phyloP scores from a whole-genome alignment of 2,888 invertebrate species.

The Cosmia trapezina region DNA sequence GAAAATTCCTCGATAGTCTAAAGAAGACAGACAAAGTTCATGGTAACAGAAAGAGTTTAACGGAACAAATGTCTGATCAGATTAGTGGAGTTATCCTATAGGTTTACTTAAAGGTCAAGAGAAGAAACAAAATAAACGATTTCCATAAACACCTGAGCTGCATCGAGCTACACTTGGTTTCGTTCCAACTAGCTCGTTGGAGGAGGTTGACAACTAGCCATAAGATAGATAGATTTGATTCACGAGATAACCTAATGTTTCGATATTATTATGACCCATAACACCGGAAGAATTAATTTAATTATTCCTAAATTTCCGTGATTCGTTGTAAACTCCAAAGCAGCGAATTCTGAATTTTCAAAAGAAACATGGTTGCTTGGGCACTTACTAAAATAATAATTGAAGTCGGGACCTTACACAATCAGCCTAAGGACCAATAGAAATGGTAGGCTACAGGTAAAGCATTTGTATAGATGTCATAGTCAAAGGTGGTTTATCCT shows the following conservation, averaged over 20 bases:
- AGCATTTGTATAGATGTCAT: neutral
- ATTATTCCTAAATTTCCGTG: neutral
- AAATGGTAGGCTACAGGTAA: neutral
- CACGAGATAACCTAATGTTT: neutral
- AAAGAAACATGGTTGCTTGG: neutral
- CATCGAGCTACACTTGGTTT: neutral
- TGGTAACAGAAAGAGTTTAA: neutral
- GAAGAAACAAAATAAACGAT: neutral
- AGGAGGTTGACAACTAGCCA: neutral
- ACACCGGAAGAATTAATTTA: neutral
- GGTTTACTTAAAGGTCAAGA: neutral
- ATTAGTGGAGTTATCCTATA: neutral
- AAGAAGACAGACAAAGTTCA: neutral
- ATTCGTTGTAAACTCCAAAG: neutral
- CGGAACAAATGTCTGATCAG: neutral
- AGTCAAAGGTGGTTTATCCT: too few species aligned
- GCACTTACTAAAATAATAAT: too few species aligned
- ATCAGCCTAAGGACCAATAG: neutral
- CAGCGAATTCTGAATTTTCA: neutral
- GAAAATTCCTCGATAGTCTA: neutral
- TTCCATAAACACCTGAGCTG: constrained; percentile 2
- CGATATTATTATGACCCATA: too few species aligned
- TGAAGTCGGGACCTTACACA: neutral
- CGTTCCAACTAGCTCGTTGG: constrained; percentile 6
- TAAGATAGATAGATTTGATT: too few species aligned